Conservation (phyloP, 1,140 invertebrate species). For the Anthonomus grandis region DNA sequence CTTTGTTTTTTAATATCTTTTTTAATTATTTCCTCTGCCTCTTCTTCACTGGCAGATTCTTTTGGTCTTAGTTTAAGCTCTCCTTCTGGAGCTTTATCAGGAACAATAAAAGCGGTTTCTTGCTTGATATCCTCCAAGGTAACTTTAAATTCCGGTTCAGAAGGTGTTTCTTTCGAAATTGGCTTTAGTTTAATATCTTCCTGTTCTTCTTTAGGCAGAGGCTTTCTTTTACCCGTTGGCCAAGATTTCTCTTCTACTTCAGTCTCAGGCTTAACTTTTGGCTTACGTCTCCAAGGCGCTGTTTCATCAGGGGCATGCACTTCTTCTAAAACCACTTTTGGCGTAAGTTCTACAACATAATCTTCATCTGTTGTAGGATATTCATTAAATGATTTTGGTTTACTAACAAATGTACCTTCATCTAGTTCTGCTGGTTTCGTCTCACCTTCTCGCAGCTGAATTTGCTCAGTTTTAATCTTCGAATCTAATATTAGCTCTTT, state of each 20-base stretch:
- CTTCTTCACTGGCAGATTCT: background rate
- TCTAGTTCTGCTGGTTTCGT: constrained; percentile 36
- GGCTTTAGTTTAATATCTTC: constrained; percentile 46
- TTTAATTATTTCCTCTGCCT: constrained; percentile 27
- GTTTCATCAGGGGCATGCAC: constrained; percentile 42
- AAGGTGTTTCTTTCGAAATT: constrained; percentile 41
- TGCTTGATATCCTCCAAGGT: constrained; percentile 28
- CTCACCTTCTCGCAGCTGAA: constrained; percentile 28
- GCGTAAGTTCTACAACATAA: constrained; percentile 28
- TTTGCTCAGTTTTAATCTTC: constrained; percentile 37
- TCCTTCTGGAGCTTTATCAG: constrained; percentile 5
- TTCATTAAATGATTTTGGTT: constrained; percentile 36
- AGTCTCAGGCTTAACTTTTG: constrained; percentile 43
- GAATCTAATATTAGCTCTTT: constrained; percentile 41
- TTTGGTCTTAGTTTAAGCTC: background rate
- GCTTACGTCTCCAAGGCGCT: constrained; percentile 39
- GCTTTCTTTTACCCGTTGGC: constrained; percentile 49
- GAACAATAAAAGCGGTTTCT: constrained; percentile 22
- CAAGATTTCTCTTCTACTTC: constrained; percentile 45
- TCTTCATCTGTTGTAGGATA: constrained; percentile 35
- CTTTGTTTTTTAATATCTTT: constrained; percentile 19
- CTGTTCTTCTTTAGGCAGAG: constrained; percentile 45
- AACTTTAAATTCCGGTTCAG: constrained; percentile 34
- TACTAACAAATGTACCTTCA: constrained; percentile 30
- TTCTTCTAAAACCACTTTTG: constrained; percentile 36